phyloP scores from a whole-genome alignment of 92 coral and sea anemone species.

The Blastomussa wellsi region DNA sequence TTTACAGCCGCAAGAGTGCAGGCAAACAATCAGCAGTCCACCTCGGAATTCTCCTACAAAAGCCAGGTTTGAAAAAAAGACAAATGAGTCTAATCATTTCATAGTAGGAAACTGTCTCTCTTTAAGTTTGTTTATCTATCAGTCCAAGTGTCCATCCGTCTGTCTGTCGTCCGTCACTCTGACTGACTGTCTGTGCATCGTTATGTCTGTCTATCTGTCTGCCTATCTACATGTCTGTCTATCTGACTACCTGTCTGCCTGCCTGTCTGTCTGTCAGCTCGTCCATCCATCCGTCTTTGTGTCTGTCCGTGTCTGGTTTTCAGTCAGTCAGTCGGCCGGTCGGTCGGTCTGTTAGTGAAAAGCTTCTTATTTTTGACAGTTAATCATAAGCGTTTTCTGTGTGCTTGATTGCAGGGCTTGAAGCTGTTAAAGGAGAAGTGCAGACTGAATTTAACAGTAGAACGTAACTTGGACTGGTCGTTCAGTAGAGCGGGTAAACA shows the following conservation, averaged over 20 bases:
- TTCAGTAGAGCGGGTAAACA: constrained; percentile 83
- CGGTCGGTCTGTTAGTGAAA: neutral
- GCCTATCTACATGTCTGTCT: neutral
- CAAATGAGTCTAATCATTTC: no score
- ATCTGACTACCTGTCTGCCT: constrained; percentile 13
- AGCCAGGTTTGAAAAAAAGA: constrained; percentile 57
- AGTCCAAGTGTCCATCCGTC: constrained; percentile 3
- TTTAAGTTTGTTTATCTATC: neutral
- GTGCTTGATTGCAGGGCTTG: constrained; percentile 58
- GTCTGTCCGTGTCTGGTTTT: neutral
- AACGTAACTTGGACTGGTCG: constrained; percentile 98
- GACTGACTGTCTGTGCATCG: neutral
- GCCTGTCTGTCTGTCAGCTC: neutral
- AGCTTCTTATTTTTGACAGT: neutral
- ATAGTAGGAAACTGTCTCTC: no score
- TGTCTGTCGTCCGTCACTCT: neutral
- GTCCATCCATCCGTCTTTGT: no score
- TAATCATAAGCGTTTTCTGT: neutral
- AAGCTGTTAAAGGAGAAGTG: constrained; percentile 89
- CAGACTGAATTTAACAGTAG: constrained; percentile 80
- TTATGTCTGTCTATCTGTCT: constrained; percentile 20
- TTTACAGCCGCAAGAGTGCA: constrained; percentile 87
- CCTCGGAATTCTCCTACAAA: constrained; percentile 66
- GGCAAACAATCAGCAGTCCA: constrained; percentile 43
- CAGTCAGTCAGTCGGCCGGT: neutral